Base-by-base conservation (phyloP, 2,113 vertebrate species). In the Phylloscopus whistleri region DNA sequence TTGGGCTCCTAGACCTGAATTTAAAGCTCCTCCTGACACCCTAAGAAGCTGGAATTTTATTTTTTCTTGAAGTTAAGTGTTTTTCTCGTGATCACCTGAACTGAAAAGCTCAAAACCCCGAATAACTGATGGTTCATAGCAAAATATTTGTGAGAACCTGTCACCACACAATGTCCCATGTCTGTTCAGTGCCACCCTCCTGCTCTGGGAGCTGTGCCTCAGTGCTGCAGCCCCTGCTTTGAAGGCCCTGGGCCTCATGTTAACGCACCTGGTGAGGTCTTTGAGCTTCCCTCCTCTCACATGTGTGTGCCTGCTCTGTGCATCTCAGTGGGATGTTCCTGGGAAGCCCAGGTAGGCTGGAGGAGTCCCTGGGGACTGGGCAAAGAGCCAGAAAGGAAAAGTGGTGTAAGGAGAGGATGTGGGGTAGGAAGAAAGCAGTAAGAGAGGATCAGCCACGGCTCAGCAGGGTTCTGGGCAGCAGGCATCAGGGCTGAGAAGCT, bases 221-320 rank as follows among this genome's bases (percentile, higher is more conserved):
- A 6, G 33, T 64, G 64, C 64, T 69, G 55, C 2, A 0, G 43
- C 7, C 22, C 9, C 44, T 75, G 30, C 8, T 75, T 51, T 67
- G 41, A 20, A 33, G 22, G 22, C 6, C 8, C 44, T 73, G 59
- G 13, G 4, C 22, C 7, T 35, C 24, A 3, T 7, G 11, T 53
- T 41, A 37, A 58, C 28, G 53, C 10, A 21, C 5, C 19, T 74
- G 9, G 7, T 1, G 2, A 33, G 39, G 37, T 41, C 33, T 67
- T 79, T 52, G 35, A 69, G 13, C 21, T 64, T 44, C n/a, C 24
- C 27, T 39, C 41, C 10, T 13, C 7, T 58, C 27, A 24, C 0
- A 0, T 12, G 4, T 2, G 1, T 22, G 35, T 33, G 4, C 26
- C 26, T 72, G 30, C n/a, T 52, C 18, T 6, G 4, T 74, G 49